These are phyloP conservation scores for Atractosteus spatula DNA, from an alignment of 2,113 vertebrate species.

Conservation along the genomic window DNA sequence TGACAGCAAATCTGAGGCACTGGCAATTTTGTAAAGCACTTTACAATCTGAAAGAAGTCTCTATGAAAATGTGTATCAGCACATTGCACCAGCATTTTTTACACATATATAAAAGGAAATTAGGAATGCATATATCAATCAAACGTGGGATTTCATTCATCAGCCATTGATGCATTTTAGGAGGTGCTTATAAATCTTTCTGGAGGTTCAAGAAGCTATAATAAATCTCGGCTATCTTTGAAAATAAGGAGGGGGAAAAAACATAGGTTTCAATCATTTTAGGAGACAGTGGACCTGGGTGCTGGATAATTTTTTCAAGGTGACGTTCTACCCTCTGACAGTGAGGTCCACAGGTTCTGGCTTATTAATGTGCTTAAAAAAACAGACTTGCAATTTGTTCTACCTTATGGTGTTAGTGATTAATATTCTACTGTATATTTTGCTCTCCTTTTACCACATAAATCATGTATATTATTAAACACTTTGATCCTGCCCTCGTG, in stretches of 20 bases:
- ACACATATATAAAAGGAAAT: too few relatives aligned
- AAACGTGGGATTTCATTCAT: slow-evolving; percentile 60
- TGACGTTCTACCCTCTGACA: slow-evolving; percentile 47
- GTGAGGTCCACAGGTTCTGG: slow-evolving; percentile 42
- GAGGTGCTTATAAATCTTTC: slow-evolving; percentile 67
- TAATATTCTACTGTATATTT: slow-evolving; percentile 13
- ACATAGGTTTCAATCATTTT: slow-evolving; percentile 67
- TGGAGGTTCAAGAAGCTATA: slow-evolving; percentile 61
- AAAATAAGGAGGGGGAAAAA: slow-evolving; percentile 51
- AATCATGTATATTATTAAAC: slow-evolving; percentile 75
- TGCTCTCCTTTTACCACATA: slow-evolving; percentile 49
- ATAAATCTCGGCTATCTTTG: slow-evolving; percentile 75
- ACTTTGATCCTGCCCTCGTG: slow-evolving; percentile 45
- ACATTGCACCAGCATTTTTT: too few relatives aligned
- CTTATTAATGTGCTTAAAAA: slow-evolving; percentile 68
- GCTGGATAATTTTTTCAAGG: slow-evolving; percentile 62
- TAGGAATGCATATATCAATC: slow-evolving; percentile 65
- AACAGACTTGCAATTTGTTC: slow-evolving; percentile 55
- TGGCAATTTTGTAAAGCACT: too few relatives aligned
- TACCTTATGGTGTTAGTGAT: slow-evolving; percentile 56
- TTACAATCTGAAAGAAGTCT: too few relatives aligned
- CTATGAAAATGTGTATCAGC: too few relatives aligned
- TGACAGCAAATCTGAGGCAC: too few relatives aligned
- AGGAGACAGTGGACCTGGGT: slow-evolving; percentile 51
- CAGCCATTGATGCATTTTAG: slow-evolving; percentile 62